Evolutionary conservation across 2,888 invertebrate species (phyloP), one percentile per base, ranked within the genome.

Genomic region (Acleris literana): DNA sequence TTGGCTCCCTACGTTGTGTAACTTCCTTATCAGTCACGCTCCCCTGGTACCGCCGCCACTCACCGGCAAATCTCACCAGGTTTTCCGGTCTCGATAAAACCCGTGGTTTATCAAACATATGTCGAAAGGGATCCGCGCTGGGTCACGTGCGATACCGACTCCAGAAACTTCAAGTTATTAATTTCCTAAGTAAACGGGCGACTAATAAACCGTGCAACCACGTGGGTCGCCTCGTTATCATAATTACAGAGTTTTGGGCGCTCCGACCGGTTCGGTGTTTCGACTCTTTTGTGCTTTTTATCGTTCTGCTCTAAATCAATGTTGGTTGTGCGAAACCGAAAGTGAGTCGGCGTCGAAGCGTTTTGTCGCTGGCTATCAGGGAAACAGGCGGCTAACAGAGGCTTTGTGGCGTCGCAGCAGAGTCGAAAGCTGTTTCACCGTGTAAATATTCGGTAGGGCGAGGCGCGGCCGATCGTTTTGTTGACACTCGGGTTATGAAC

Each of bases 261-360:
- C 82, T 76, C 75, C 70, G 76, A 86, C 90, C 84, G 88, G 90
- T 90, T 80, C 72, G 74, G 73, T 69, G 75, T 77, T 80, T 33
- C 33, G 63, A 64, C 74, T 74, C 80, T 79, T 79, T 81, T 80
- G 72, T 78, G 74, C 74, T 80, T 83, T 84, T 84, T 83, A 82
- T 82, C 76, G 76, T 69, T 74, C 76, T 79, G 78, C 79, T 84
- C 84, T 84, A 85, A 86, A 86, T 87, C 83, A 80, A 82, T 79
- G 77, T 82, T 79, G 79, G 80, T 82, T 82, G 79, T 83, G 86
- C 88, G 88, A 94, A 93, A 94, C 91, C 88, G 93, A 93, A 94
- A 94, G 93, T 93, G 83, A 83, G 82, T 80, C 83, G 79, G 81
- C 79, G 82, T 81, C 11, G 22, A 43, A 77, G 73, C 77, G 77